A percentile compares a stretch with the other conserved stretches of the same genome.
Conservation (phyloP, 2,113 vertebrate genomes). For the Lanius collurio region DNA sequence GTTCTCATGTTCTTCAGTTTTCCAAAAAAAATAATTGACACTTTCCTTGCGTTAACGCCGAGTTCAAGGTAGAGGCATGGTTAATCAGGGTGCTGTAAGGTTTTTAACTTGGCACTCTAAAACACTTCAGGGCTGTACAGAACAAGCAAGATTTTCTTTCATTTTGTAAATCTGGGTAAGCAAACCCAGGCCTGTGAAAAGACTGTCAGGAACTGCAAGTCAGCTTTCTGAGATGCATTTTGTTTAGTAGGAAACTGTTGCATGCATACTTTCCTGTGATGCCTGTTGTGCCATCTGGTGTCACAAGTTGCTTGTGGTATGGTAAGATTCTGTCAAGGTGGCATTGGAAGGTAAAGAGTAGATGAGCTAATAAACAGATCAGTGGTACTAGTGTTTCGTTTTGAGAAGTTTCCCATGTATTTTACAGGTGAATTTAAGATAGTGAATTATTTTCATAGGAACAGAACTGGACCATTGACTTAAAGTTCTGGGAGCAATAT, state of each 20-base stretch:
- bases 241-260: background rate
- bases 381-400: background rate
- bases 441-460: background rate
- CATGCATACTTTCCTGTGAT: background rate
- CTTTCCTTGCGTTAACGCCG: accelerated
- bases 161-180: background rate
- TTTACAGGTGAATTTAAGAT: background rate
- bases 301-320: background rate
- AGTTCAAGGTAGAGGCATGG: background rate
- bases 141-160: background rate
- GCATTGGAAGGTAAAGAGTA: background rate
- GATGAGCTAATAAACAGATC: background rate
- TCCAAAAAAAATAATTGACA: background rate
- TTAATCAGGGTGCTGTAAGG: background rate
- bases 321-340: background rate
- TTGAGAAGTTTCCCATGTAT: background rate
- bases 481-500: background rate
- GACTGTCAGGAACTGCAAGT: background rate
- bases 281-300: background rate
- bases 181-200: background rate
- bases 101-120: background rate
- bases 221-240: background rate
- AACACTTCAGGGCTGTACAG: background rate
- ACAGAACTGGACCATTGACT: background rate
- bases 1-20: background rate